Evolutionary conservation across 2,888 invertebrate species (phyloP).

Genomic region (Neoscelio sp.): DNA sequence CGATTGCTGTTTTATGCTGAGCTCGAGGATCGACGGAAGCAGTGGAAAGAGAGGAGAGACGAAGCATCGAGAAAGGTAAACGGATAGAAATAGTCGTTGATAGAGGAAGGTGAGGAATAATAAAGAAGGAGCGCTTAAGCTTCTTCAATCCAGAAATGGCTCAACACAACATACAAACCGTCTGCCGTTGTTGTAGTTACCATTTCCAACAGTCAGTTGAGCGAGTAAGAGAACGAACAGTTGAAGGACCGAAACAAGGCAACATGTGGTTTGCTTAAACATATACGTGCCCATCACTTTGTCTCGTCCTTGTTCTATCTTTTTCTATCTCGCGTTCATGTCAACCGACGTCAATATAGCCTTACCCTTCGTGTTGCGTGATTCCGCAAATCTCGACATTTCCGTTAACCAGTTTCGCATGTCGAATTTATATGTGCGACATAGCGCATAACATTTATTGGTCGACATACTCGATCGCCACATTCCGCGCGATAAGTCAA

Average conservation of each 20-base stretch:
- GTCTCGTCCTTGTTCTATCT: slow-evolving; percentile 23
- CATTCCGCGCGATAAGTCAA: slow-evolving; percentile 11
- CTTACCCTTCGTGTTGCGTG: slow-evolving; percentile 22
- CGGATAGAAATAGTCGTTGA: slow-evolving; percentile 45
- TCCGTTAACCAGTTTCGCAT: slow-evolving; percentile 50
- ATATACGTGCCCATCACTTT: slow-evolving; percentile 68
- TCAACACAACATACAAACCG: slow-evolving; percentile 72
- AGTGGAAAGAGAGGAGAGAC: background rate
- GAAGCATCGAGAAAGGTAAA: slow-evolving; percentile 16
- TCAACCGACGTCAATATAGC: slow-evolving; percentile 34
- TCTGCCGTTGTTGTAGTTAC: slow-evolving; percentile 61
- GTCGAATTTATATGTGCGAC: slow-evolving; percentile 1
- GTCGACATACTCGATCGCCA: slow-evolving; percentile 31
- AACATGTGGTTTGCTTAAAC: slow-evolving; percentile 76
- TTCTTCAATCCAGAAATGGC: slow-evolving; percentile 61
- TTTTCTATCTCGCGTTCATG: slow-evolving; percentile 13
- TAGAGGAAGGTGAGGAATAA: slow-evolving; percentile 37
- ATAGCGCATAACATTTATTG: background rate
- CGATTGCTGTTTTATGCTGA: slow-evolving; percentile 48
- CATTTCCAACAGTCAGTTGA: slow-evolving; percentile 40
- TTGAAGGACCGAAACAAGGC: slow-evolving; percentile 69
- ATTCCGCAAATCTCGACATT: slow-evolving; percentile 47
- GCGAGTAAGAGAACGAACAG: slow-evolving; percentile 32
- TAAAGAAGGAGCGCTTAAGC: slow-evolving; percentile 49
- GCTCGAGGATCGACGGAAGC: slow-evolving; percentile 9